These are phyloP conservation scores for Apamea anceps DNA, from an alignment of 2,888 invertebrate genomes.

Conservation along the genomic window DNA sequence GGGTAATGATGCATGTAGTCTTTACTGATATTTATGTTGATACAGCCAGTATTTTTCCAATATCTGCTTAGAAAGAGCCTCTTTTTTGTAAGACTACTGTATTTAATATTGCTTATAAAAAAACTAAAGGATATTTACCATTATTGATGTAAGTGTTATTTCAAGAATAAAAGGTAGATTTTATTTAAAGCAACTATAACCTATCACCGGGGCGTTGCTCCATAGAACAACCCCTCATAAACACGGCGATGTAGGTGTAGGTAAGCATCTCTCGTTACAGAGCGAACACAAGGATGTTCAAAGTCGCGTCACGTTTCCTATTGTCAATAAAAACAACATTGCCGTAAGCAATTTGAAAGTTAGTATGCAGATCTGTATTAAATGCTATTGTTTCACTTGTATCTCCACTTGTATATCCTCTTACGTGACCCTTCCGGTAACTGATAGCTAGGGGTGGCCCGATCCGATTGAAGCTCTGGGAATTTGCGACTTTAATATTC, in stretches of 20 bases:
- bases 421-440: slow-evolving; percentile 19
- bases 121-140: background rate
- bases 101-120: background rate
- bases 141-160: background rate
- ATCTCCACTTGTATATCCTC: too few relatives aligned
- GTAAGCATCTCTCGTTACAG: slow-evolving; percentile 15
- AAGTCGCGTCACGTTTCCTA: slow-evolving; percentile 51
- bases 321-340: slow-evolving; percentile 57
- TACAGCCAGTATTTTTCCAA: background rate
- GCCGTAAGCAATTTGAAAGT: slow-evolving; percentile 53
- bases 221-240: slow-evolving; percentile 3
- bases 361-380: slow-evolving; percentile 51
- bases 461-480: background rate
- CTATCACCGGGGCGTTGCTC: background rate
- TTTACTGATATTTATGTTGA: background rate
- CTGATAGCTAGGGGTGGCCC: background rate
- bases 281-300: slow-evolving; percentile 20
- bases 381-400: slow-evolving; percentile 49
- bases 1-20: slow-evolving; percentile 3
- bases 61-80: background rate
- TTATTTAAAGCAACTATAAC: background rate
- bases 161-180: background rate
- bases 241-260: slow-evolving; percentile 12
- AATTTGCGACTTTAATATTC: background rate
- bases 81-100: background rate